phyloP scores from a whole-genome alignment of 2,888 invertebrate genomes.

The Eupithecia centaureata region DNA sequence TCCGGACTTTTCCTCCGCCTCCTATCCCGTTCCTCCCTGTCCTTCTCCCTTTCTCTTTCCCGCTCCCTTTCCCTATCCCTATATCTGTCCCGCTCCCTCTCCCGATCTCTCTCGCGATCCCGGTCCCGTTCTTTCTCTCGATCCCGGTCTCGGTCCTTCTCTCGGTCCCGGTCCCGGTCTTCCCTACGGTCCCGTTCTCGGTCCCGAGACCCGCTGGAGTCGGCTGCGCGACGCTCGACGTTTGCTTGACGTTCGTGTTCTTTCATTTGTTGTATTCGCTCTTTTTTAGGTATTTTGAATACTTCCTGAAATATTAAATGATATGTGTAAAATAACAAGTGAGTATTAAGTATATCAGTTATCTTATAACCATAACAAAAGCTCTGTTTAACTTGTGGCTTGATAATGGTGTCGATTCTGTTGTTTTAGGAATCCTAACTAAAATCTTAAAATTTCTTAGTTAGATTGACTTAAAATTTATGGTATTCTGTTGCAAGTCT shows the following conservation, averaged over 20 bases:
- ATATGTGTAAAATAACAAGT: too few species aligned
- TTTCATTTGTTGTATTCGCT: constrained; percentile 97
- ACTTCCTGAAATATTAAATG: constrained; percentile 69
- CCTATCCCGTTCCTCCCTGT: constrained; percentile 67
- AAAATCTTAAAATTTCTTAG: too few species aligned
- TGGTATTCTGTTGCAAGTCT: too few species aligned
- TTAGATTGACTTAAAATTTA: too few species aligned
- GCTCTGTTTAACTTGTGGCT: too few species aligned
- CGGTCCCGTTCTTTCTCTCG: constrained; percentile 57
- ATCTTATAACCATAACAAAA: too few species aligned
- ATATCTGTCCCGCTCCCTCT: constrained; percentile 61
- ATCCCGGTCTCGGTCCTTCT: constrained; percentile 59
- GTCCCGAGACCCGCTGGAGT: constrained; percentile 74
- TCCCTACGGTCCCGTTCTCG: constrained; percentile 58
- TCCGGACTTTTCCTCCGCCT: constrained; percentile 79
- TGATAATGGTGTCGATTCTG: too few species aligned
- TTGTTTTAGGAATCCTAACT: too few species aligned
- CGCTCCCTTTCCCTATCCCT: constrained; percentile 57
- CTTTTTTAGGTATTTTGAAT: constrained; percentile 97
- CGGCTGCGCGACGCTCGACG: constrained; percentile 78
- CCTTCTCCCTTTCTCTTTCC: constrained; percentile 61
- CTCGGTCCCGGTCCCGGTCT: constrained; percentile 62
- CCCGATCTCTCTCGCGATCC: constrained; percentile 57
- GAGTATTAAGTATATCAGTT: too few species aligned
- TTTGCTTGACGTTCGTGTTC: constrained; percentile 97